These are phyloP conservation scores for Artemia sinica DNA, from an alignment of 2,888 invertebrate species.

Conservation along the genomic window DNA sequence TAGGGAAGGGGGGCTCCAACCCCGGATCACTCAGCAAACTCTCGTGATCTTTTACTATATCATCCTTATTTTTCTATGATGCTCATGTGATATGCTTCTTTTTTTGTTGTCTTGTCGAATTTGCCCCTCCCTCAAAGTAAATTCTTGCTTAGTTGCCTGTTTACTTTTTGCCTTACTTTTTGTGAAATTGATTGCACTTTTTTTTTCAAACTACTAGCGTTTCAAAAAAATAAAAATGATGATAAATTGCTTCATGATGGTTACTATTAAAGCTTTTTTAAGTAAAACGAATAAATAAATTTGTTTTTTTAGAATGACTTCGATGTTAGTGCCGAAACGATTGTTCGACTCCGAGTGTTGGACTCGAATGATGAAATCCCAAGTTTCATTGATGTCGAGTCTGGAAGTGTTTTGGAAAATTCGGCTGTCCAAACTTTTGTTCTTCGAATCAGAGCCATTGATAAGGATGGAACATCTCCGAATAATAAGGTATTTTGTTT, in stretches of 20 bases:
- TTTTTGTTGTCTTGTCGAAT: too few species aligned
- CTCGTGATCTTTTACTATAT: too few species aligned
- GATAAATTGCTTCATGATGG: background rate
- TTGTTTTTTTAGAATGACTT: conserved; percentile 47
- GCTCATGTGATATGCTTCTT: too few species aligned
- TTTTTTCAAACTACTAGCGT: too few species aligned
- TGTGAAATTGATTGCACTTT: too few species aligned
- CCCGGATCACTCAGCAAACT: too few species aligned
- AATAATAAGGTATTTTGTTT: conserved; percentile 55
- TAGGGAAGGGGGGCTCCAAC: too few species aligned
- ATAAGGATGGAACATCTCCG: conserved; percentile 62
- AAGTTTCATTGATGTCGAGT: conserved; percentile 59
- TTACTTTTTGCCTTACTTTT: too few species aligned
- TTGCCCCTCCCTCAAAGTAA: too few species aligned
- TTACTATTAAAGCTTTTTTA: conserved; percentile 17
- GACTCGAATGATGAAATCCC: conserved; percentile 85
- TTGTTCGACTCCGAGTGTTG: conserved; percentile 54
- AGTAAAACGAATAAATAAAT: conserved; percentile 17
- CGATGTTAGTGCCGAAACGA: conserved; percentile 57
- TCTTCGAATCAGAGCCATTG: conserved; percentile 70
- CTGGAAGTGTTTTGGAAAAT: conserved; percentile 68
- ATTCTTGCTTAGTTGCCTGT: too few species aligned
- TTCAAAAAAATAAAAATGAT: background rate
- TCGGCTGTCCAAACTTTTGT: conserved; percentile 64
- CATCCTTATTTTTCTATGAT: too few species aligned